A percentile compares a stretch with the other conserved stretches of the same genome.
These are phyloP conservation scores for Manis crassicaudata DNA, from an alignment of 2,797 vertebrate species.

Conservation along the genomic window DNA sequence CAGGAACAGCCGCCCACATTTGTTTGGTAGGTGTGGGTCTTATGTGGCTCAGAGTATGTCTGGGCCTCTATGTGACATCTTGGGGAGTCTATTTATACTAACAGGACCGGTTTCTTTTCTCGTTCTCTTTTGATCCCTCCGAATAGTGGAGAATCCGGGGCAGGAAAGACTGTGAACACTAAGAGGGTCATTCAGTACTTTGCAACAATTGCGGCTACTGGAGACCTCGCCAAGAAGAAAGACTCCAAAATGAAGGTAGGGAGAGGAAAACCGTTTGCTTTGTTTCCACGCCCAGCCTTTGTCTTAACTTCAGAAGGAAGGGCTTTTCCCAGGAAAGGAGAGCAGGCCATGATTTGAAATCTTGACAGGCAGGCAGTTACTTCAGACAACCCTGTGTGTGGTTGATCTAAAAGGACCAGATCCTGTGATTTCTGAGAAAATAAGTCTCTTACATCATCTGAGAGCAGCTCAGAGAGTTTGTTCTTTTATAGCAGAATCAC, in stretches of 20 bases:
- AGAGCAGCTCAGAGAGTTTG: neutral
- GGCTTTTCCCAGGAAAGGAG: neutral
- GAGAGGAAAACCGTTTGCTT: neutral
- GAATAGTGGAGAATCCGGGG: constrained; percentile 92
- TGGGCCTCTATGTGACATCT: neutral
- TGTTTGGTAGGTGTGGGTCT: neutral
- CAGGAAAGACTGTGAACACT: constrained; percentile 95
- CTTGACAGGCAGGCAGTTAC: neutral
- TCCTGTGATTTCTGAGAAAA: neutral
- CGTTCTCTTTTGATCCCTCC: neutral
- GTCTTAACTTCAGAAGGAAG: neutral
- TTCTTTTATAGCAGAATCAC: neutral
- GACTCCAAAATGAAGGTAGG: constrained; percentile 85
- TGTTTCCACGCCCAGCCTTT: neutral
- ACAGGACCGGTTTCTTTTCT: neutral
- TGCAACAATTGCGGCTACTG: constrained; percentile 91
- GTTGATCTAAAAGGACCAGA: neutral
- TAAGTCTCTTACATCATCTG: neutral
- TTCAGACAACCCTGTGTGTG: rapidly evolving
- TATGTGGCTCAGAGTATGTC: neutral
- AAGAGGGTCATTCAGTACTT: constrained; percentile 96
- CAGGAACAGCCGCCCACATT: rapidly evolving
- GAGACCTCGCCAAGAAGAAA: constrained; percentile 87
- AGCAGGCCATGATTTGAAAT: neutral
- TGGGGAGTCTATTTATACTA: neutral